Evolutionary conservation across 2,797 vertebrate genomes (phyloP).

Genomic region (Melanotaenia parkinsoni): DNA sequence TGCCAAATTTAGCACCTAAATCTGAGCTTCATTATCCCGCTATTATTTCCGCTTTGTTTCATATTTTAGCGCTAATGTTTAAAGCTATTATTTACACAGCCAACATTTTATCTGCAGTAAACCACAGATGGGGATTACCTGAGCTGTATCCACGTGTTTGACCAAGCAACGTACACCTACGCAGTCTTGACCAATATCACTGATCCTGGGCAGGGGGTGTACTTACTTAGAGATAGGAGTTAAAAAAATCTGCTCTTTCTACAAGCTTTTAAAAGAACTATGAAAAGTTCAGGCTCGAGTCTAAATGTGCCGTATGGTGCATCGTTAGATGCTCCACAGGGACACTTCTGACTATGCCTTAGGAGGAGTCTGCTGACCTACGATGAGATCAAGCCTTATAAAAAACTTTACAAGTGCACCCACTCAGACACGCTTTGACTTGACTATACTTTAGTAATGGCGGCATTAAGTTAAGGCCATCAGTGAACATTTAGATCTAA

Average conservation of each 20-base stretch:
- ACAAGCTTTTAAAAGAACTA: neutral
- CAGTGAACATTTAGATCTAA: slow-evolving; percentile 35
- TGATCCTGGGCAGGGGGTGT: neutral
- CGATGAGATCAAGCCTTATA: slow-evolving; percentile 73
- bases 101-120: neutral
- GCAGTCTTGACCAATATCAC: neutral
- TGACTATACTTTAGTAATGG: slow-evolving; percentile 44
- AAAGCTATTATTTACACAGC: neutral
- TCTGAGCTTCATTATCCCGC: neutral
- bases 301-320: slow-evolving; percentile 8
- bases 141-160: neutral
- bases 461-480: slow-evolving; percentile 15
- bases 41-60: neutral
- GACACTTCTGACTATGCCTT: slow-evolving; percentile 65
- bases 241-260: neutral
- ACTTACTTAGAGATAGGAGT: neutral
- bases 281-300: neutral
- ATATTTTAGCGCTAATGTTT: neutral
- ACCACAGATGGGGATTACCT: neutral
- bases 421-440: slow-evolving; percentile 15
- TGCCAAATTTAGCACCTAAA: neutral
- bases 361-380: slow-evolving; percentile 47
- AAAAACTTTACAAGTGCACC: slow-evolving; percentile 45
- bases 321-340: slow-evolving; percentile 70
- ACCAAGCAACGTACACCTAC: neutral